phyloP scores from a whole-genome alignment of 2,113 vertebrate species.

The Chloropsis cyanopogon region DNA sequence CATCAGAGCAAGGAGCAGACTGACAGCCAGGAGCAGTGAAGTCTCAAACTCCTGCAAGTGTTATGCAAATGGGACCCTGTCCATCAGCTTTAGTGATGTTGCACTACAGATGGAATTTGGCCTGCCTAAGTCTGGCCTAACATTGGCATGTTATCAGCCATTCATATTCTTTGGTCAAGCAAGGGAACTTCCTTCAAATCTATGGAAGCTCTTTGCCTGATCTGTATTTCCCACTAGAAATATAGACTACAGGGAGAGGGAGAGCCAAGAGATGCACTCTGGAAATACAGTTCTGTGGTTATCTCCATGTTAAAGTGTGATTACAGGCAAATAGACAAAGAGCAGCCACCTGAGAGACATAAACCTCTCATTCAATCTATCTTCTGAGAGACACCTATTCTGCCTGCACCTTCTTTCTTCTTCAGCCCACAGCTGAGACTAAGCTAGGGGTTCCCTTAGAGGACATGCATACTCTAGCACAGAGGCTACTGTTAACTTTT shows the following conservation, averaged over 20 bases:
- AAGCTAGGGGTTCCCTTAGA: neutral
- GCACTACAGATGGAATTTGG: neutral
- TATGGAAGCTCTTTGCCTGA: neutral
- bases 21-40: neutral
- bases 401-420: neutral
- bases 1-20: neutral
- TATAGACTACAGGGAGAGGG: rapidly evolving
- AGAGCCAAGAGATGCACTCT: neutral
- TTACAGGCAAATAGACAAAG: neutral
- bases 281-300: neutral
- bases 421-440: neutral
- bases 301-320: neutral
- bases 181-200: neutral
- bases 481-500: neutral
- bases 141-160: neutral
- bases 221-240: neutral
- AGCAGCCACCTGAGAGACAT: neutral
- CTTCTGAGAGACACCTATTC: neutral
- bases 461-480: neutral
- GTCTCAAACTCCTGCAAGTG: neutral
- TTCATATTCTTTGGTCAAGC: neutral
- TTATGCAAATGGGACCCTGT: neutral
- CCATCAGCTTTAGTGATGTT: neutral
- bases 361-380: neutral
- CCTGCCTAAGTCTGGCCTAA: neutral